phyloP scores from a whole-genome alignment of 1,140 invertebrate genomes.

The Helicorthomorpha holstii region DNA sequence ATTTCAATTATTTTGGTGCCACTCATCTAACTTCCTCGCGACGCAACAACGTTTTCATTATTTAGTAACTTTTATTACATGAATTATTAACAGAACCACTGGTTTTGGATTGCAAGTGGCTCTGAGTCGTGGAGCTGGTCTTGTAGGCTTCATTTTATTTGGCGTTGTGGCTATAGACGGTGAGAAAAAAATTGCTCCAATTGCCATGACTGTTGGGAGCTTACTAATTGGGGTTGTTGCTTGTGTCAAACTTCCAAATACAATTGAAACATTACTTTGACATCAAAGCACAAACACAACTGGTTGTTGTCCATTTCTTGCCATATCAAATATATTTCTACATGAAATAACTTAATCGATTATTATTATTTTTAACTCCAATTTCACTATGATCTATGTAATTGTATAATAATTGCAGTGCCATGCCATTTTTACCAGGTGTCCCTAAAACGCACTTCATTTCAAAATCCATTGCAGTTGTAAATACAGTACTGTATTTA shows the following conservation, averaged over 20 bases:
- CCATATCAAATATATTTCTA: too few species aligned
- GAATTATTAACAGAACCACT: slow-evolving; percentile 25
- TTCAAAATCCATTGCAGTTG: too few species aligned
- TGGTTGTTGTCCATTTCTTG: too few species aligned
- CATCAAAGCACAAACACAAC: neutral
- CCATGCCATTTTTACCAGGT: too few species aligned
- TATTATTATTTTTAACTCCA: too few species aligned
- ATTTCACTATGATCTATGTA: too few species aligned
- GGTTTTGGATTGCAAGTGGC: slow-evolving; percentile 29
- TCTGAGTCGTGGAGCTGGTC: slow-evolving; percentile 27
- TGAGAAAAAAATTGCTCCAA: slow-evolving; percentile 28
- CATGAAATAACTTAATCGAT: too few species aligned
- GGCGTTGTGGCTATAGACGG: slow-evolving; percentile 27
- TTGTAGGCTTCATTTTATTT: slow-evolving; percentile 30
- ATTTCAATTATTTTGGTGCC: neutral
- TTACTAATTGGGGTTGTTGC: slow-evolving; percentile 27
- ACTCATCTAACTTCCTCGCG: too few species aligned
- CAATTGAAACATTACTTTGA: slow-evolving; percentile 13
- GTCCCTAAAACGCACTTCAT: too few species aligned
- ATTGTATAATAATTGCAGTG: too few species aligned
- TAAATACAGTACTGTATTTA: too few species aligned
- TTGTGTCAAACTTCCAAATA: slow-evolving; percentile 27
- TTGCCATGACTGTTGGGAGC: slow-evolving; percentile 27
- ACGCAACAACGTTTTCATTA: too few species aligned
- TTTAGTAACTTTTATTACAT: neutral